Conservation (phyloP, 2,888 invertebrate genomes). For the Drosophila imparisetae region DNA sequence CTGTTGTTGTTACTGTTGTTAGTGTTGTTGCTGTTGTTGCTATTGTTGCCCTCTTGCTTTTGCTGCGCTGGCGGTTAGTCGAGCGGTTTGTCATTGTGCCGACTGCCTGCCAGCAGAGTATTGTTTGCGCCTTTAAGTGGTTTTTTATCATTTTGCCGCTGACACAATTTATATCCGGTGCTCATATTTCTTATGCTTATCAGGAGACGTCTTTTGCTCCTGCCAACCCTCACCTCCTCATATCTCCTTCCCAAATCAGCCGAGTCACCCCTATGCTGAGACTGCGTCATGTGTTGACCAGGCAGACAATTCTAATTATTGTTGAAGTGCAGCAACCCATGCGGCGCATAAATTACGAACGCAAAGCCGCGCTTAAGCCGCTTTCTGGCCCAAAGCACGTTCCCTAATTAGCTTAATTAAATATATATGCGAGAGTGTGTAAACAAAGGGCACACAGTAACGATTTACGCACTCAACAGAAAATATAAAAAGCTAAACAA, state of each 20-base stretch:
- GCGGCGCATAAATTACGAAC: constrained; percentile 71
- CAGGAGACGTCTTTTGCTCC: constrained; percentile 60
- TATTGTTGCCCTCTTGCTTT: constrained; percentile 44
- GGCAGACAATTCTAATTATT: constrained; percentile 67
- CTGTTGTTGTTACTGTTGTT: constrained; percentile 66
- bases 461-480: constrained; percentile 51
- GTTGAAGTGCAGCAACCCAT: constrained; percentile 76
- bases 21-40: constrained; percentile 29
- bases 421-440: constrained; percentile 75
- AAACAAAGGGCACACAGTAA: constrained; percentile 58
- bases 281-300: constrained; percentile 70
- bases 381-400: constrained; percentile 70
- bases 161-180: constrained; percentile 84
- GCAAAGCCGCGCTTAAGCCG: constrained; percentile 66
- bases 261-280: constrained; percentile 12
- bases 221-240: neutral
- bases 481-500: constrained; percentile 1
- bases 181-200: constrained; percentile 84
- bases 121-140: constrained; percentile 83
- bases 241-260: neutral
- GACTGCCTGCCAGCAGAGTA: constrained; percentile 71
- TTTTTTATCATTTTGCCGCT: constrained; percentile 84
- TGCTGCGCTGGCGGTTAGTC: constrained; percentile 76
- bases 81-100: constrained; percentile 81
- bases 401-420: constrained; percentile 83